A percentile compares a stretch with the other conserved stretches of the same genome.
Conservation (phyloP, 2,797 vertebrate species). For the Fringilla coelebs region DNA sequence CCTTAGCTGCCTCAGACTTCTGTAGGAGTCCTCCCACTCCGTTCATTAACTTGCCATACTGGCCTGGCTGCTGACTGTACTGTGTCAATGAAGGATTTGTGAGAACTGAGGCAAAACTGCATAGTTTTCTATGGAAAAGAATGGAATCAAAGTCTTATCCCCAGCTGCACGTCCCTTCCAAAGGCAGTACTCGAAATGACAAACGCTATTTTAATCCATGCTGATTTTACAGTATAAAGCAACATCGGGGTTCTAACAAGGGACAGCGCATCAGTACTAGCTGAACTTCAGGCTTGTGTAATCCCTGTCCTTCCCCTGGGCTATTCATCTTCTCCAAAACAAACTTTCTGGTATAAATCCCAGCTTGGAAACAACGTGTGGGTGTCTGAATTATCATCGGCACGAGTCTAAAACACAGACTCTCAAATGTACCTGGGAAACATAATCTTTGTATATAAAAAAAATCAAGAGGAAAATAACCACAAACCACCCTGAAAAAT, state of each 20-base stretch:
- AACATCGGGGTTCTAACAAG: not conserved
- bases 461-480: accelerated
- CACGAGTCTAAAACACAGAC: not conserved
- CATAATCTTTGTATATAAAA: not conserved
- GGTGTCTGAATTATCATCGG: not conserved
- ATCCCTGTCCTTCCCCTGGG: not conserved
- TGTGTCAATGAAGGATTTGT: slow-evolving; percentile 31
- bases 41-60: not conserved
- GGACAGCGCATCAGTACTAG: not conserved
- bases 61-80: not conserved
- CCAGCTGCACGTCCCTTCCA: not conserved
- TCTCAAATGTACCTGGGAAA: not conserved
- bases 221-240: not conserved
- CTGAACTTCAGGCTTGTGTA: not conserved
- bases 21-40: slow-evolving; percentile 23
- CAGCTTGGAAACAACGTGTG: not conserved
- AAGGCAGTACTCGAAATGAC: not conserved
- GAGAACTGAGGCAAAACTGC: not conserved
- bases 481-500: not conserved
- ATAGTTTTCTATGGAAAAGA: not conserved
- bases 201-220: not conserved
- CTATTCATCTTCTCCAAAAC: not conserved
- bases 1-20: not conserved
- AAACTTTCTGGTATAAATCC: not conserved
- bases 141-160: not conserved